Base-by-base conservation (phyloP, 2,797 vertebrate species). In the Lagodon rhomboides region DNA sequence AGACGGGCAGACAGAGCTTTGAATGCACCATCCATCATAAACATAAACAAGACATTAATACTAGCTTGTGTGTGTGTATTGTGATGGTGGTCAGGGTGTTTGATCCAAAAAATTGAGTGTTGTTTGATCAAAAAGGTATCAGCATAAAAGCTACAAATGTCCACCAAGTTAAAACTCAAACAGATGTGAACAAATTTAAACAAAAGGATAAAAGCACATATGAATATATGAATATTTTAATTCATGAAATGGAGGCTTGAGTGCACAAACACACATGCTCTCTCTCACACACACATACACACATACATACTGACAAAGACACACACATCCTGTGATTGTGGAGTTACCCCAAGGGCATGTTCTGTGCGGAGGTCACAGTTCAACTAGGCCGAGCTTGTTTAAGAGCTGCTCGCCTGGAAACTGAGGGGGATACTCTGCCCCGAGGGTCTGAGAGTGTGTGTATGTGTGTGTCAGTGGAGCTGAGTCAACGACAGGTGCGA, bases 11-110 rank as follows among this genome's bases (percentile, higher is more conserved):
- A 88, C 84, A 30, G 83, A 65, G 88, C 77, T 84, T 68, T 70
- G 81, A 80, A 89, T 59, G 80, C 83, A 75, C 75, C 90, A 95
- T 94, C 93, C 91, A 94, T 94, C 93, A 93, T 86, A 90, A 94
- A 89, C 89, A 90, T 85, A 93, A 93, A 92, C 91, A 92, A 90
- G 94, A 91, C 92, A 85, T 91, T 94, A 91, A 89, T 93, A 86
- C 65, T 63, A 49, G 75, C 44, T 27, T 50, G 59, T 83, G 83
- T 73, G 76, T 49, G 43, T 44, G 60, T 61, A 1, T 22, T 53
- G 63, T 34, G 60, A 73, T 38, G 56, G 34, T 58, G 44, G 51
- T 62, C 70, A 43, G 77, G 74, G 61, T 67, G 75, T 82, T 88
- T 88, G 49, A 79, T 79, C 70, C 62, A 73, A 79, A 67, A 83